Evolutionary conservation across 2,888 invertebrate species (phyloP), one percentile per base, ranked within the genome.

Genomic region (Petrolisthes manimaculis): DNA sequence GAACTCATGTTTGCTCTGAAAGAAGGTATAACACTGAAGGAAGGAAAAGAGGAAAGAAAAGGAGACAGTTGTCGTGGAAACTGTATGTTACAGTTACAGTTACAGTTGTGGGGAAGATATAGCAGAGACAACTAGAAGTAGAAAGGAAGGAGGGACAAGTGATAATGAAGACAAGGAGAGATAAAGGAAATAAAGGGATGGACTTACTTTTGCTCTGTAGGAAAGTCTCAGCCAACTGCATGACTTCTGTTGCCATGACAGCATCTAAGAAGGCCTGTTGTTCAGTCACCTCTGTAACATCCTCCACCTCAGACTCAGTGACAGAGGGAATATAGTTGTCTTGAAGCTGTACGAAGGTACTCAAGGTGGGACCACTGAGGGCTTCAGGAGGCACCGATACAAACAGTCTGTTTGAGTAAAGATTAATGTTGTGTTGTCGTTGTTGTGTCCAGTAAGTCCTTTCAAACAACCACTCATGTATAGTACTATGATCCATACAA

Each of bases 311-410:
- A 92, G 96, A 95, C n/a, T 95, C 94, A 86, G 94, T 93, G 0
- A 96, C 95, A 91, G 96, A 95, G 89, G 96, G 93, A 92, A 97
- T 95, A 92, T 98, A 98, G 93, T 98, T 98, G 93, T 98, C 94
- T 78, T 95, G 92, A 91, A 98, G 94, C 92, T 95, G 96, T 91
- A 95, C 94, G 89, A 97, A 95, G 2, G 97, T 97, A 5, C 79
- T 79, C n/a, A 88, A 54, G 69, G 91, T 91, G 54, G 89, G 87
- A 5, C 90, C 90, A 12, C 24, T 55, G 24, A 90, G 80, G 8
- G 88, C 89, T 37, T 77, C n/a, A 4, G 79, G 55, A 0, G 83
- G 74, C 54, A 89, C 87, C 4, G 53, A 61, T 1, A 81, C 53
- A 61, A 90, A 89, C 67, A 89, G 74, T 24, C 90, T 90, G 89